A percentile compares a stretch with the other conserved stretches of the same genome.
phyloP scores from a whole-genome alignment of 2,888 invertebrate species.

The Allophyes oxyacanthae region DNA sequence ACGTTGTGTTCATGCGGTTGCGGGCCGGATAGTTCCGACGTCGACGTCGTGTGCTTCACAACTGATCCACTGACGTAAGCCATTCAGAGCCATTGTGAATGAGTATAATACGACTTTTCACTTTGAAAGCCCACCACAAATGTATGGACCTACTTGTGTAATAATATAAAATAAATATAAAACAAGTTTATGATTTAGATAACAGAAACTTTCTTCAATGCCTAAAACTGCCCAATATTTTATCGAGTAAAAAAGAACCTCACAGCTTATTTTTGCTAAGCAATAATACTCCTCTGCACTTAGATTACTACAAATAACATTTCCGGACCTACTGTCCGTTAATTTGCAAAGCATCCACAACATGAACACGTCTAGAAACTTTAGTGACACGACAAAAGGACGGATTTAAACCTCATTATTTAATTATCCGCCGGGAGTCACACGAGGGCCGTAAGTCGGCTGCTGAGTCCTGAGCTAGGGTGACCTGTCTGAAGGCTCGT shows the following conservation, averaged over 20 bases:
- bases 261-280: too few relatives aligned
- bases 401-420: slow-evolving; percentile 81
- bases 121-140: neutral
- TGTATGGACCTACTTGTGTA: too few relatives aligned
- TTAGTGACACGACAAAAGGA: slow-evolving; percentile 60
- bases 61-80: slow-evolving; percentile 2
- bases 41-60: neutral
- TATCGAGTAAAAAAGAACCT: too few relatives aligned
- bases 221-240: too few relatives aligned
- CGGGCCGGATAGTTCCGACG: slow-evolving; percentile 18
- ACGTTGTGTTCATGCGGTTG: neutral
- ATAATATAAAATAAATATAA: too few relatives aligned
- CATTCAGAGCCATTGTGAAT: slow-evolving; percentile 6
- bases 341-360: slow-evolving; percentile 38
- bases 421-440: slow-evolving; percentile 79
- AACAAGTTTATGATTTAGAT: too few relatives aligned
- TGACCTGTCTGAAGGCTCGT: slow-evolving; percentile 75
- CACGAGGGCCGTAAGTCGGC: slow-evolving; percentile 74
- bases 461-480: slow-evolving; percentile 65
- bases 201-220: too few relatives aligned
- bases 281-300: neutral
- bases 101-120: neutral
- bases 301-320: neutral
- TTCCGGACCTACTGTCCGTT: slow-evolving; percentile 37
- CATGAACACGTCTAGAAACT: slow-evolving; percentile 51